Conservation (phyloP, 2,113 vertebrate species). For the Nibea albiflora region DNA sequence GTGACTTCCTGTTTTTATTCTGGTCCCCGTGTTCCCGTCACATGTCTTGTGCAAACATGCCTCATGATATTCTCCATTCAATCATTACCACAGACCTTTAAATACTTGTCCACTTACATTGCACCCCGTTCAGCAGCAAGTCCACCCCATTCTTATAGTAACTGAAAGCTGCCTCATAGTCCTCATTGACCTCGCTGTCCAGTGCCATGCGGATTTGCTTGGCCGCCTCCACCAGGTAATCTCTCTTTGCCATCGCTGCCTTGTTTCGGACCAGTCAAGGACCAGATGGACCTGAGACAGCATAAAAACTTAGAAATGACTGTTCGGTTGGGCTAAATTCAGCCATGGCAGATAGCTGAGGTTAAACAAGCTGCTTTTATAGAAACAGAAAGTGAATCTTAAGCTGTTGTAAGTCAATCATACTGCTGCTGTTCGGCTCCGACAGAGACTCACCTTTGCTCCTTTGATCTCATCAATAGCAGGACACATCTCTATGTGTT, state of each 20-base stretch:
- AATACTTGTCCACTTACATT: slow-evolving; percentile 72
- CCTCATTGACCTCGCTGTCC: slow-evolving; percentile 95
- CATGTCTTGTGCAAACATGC: slow-evolving; percentile 39
- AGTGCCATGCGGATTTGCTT: slow-evolving; percentile 96
- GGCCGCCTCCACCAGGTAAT: slow-evolving; percentile 96
- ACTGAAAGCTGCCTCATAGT: slow-evolving; percentile 97
- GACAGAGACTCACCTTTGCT: slow-evolving; percentile 61
- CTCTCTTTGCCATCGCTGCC: slow-evolving; percentile 85
- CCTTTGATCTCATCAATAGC: slow-evolving; percentile 54
- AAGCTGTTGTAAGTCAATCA: not conserved
- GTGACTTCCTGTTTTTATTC: slow-evolving; percentile 73
- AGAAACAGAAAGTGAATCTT: slow-evolving; percentile 45
- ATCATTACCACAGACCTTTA: not conserved
- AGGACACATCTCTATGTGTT: slow-evolving; percentile 60
- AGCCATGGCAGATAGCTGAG: not conserved
- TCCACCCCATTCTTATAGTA: slow-evolving; percentile 98
- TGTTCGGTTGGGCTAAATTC: not conserved
- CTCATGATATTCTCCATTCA: slow-evolving; percentile 4
- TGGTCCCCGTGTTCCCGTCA: slow-evolving; percentile 41
- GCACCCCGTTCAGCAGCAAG: slow-evolving; percentile 92
- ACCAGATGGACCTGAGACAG: slow-evolving; percentile 60
- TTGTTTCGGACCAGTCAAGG: slow-evolving; percentile 73
- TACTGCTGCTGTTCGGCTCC: not conserved
- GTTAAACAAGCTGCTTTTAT: not conserved
- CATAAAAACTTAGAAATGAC: not conserved